Evolutionary conservation across 1,140 invertebrate genomes (phyloP).

Genomic region (Andrena cerasifolii): DNA sequence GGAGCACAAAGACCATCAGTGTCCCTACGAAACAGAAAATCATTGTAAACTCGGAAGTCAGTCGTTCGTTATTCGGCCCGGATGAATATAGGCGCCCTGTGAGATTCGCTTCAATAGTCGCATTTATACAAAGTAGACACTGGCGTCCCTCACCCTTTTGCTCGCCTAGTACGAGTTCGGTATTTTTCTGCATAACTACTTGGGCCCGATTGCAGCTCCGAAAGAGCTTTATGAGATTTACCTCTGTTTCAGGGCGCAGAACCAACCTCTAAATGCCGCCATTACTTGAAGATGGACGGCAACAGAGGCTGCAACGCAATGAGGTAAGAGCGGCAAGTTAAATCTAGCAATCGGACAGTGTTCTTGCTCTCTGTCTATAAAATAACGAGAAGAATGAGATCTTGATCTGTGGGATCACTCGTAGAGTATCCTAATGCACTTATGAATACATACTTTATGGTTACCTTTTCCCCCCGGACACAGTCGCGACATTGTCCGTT

Average conservation of each 20-base stretch:
- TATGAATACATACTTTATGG: no score
- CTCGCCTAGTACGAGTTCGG: no score
- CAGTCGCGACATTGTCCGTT: neutral
- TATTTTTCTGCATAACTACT: no score
- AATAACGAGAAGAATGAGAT: no score
- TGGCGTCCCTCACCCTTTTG: no score
- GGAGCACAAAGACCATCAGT: constrained; percentile 73
- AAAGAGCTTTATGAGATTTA: neutral
- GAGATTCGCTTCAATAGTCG: constrained; percentile 45
- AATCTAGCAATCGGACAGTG: no score
- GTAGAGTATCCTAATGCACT: no score
- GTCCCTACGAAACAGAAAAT: constrained; percentile 77
- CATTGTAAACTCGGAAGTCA: constrained; percentile 72
- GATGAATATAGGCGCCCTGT: constrained; percentile 17
- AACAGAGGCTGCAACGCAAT: neutral
- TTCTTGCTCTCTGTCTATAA: no score
- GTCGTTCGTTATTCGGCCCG: constrained; percentile 61
- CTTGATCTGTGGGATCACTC: no score
- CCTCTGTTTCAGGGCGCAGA: constrained; percentile 3
- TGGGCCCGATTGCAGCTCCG: no score
- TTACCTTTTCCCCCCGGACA: neutral
- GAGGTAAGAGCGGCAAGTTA: neutral
- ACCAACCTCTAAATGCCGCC: rapidly evolving
- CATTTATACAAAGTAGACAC: constrained; percentile 75
- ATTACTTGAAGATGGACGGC: neutral